Percentiles rank a stretch among this genome's conserved stretches.
These are phyloP conservation scores for Notothenia coriiceps DNA, from an alignment of 2,113 vertebrate genomes.

Conservation along the genomic window DNA sequence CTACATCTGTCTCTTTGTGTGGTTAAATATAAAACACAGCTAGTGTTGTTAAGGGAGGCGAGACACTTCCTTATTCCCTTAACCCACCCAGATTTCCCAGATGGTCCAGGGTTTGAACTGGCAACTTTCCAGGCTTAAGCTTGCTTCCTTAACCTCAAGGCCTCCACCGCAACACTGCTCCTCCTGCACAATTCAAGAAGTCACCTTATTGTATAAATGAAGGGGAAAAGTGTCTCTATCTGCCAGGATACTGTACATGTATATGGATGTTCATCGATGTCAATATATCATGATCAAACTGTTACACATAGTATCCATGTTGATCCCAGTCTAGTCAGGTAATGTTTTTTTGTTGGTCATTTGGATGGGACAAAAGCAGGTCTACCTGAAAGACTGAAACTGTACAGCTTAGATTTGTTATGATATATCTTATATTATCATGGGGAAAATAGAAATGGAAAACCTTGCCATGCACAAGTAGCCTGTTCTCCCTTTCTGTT, in stretches of 20 bases:
- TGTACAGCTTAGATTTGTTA: background rate
- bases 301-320: constrained; percentile 9
- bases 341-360: background rate
- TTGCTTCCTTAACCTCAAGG: constrained; percentile 63
- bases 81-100: constrained; percentile 61
- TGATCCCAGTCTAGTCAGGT: background rate
- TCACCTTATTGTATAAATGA: constrained; percentile 29
- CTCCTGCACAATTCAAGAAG: constrained; percentile 34
- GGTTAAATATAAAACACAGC: constrained; percentile 46
- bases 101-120: constrained; percentile 65
- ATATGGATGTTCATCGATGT: constrained; percentile 24
- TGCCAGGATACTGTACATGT: constrained; percentile 12
- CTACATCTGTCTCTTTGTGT: constrained; percentile 54
- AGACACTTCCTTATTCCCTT: constrained; percentile 55
- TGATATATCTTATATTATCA: background rate
- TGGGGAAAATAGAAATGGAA: constrained; percentile 5
- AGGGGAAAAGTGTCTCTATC: constrained; percentile 9
- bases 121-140: constrained; percentile 54
- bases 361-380: constrained; percentile 7
- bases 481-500: constrained; percentile 12
- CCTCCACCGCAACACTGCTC: constrained; percentile 43
- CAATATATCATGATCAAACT: constrained; percentile 5
- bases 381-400: background rate
- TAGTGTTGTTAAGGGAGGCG: constrained; percentile 43
- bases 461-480: background rate